phyloP scores from a whole-genome alignment of 2,797 vertebrate species.

The Xenopus petersii region DNA sequence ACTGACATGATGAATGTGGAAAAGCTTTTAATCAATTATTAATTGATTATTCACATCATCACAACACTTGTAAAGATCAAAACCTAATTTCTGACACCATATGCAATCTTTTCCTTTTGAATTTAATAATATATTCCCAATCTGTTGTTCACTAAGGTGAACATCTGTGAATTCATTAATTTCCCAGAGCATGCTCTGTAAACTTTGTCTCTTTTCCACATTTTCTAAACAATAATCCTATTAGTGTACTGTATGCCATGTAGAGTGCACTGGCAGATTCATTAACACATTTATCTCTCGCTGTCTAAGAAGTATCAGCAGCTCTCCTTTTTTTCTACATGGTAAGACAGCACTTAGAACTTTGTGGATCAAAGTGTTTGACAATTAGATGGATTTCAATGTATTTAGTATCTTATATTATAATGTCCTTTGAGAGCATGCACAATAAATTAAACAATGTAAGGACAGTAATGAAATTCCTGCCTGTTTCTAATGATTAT shows the following conservation, averaged over 20 bases:
- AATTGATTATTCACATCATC: slow-evolving; percentile 56
- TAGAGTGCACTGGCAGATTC: slow-evolving; percentile 36
- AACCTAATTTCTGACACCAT: slow-evolving; percentile 59
- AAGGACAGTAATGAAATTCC: too few relatives aligned
- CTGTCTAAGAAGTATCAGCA: slow-evolving; percentile 29
- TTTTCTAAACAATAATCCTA: slow-evolving; percentile 58
- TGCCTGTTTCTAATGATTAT: too few relatives aligned
- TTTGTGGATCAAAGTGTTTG: slow-evolving; percentile 16
- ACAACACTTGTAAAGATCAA: slow-evolving; percentile 59
- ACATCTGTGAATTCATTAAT: slow-evolving; percentile 58
- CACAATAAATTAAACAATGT: neutral
- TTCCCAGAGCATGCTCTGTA: slow-evolving; percentile 48
- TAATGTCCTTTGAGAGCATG: neutral
- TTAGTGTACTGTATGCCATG: slow-evolving; percentile 53
- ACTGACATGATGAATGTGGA: slow-evolving; percentile 44
- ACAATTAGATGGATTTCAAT: slow-evolving; percentile 21
- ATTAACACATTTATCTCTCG: slow-evolving; percentile 41
- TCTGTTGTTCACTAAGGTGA: slow-evolving; percentile 58
- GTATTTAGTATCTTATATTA: slow-evolving; percentile 1
- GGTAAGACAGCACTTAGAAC: slow-evolving; percentile 2
- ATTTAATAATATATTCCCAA: slow-evolving; percentile 59
- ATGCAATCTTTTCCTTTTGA: slow-evolving; percentile 58
- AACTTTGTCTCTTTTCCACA: slow-evolving; percentile 54
- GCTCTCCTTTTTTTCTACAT: slow-evolving; percentile 13
- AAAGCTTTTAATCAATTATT: slow-evolving; percentile 60